Evolutionary conservation across 2,113 vertebrate genomes (phyloP).

Genomic region (Miniopterus natalensis): DNA sequence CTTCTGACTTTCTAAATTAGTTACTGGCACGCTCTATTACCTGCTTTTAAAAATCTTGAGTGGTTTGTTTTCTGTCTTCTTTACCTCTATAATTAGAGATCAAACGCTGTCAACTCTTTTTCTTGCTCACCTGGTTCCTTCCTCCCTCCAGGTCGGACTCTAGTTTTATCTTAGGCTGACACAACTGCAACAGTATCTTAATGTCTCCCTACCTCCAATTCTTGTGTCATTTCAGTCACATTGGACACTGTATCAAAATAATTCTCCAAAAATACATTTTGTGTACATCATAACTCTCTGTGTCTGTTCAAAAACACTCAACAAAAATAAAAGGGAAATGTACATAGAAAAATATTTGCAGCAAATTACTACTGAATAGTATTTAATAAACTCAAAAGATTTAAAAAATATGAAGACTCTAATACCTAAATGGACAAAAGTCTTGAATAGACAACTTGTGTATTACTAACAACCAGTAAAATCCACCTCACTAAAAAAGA

Average conservation of each 20-base stretch:
- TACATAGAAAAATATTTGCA: neutral
- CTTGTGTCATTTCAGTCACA: neutral
- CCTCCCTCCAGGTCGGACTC: neutral
- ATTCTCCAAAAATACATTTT: conserved; percentile 34
- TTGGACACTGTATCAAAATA: neutral
- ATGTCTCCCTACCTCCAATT: neutral
- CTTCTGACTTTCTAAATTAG: conserved; percentile 2
- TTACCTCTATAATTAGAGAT: neutral
- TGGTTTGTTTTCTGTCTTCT: neutral
- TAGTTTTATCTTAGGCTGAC: neutral
- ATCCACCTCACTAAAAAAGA: neutral
- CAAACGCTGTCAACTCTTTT: neutral
- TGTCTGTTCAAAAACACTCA: neutral
- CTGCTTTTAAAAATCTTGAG: neutral
- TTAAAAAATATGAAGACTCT: neutral
- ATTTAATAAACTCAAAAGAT: neutral
- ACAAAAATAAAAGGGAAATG: neutral
- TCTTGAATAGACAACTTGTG: neutral
- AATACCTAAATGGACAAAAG: neutral
- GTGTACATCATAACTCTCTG: neutral
- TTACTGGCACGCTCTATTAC: neutral
- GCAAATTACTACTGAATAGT: conserved; percentile 11
- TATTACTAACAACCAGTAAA: neutral
- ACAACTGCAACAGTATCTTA: neutral
- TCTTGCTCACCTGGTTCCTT: neutral